A percentile compares a stretch with the other conserved stretches of the same genome.
These are phyloP conservation scores for Chaunax sp. DNA, from an alignment of 2,797 vertebrate genomes.

Conservation along the genomic window DNA sequence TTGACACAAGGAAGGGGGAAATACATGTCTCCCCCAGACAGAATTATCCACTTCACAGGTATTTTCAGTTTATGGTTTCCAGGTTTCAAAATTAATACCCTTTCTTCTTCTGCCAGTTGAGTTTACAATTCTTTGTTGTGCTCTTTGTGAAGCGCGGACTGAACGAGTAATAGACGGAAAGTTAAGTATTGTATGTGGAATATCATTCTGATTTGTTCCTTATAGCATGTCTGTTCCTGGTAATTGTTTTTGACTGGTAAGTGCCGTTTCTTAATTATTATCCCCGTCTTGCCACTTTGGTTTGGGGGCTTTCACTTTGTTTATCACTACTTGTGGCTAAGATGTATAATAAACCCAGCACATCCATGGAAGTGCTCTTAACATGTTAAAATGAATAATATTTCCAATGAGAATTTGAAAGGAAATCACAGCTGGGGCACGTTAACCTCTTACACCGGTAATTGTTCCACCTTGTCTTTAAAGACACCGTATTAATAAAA, in stretches of 20 bases:
- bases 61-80: slow-evolving; percentile 80
- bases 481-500: slow-evolving; percentile 68
- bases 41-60: slow-evolving; percentile 85
- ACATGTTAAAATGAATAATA: slow-evolving; percentile 74
- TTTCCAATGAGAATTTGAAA: slow-evolving; percentile 68
- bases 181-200: slow-evolving; percentile 51
- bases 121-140: slow-evolving; percentile 73
- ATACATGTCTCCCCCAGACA: slow-evolving; percentile 77
- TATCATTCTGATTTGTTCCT: slow-evolving; percentile 52
- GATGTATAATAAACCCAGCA: slow-evolving; percentile 55
- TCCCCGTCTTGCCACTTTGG: slow-evolving; percentile 59
- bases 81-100: slow-evolving; percentile 79
- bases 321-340: slow-evolving; percentile 57
- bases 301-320: slow-evolving; percentile 63
- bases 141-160: slow-evolving; percentile 55
- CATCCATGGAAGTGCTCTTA: slow-evolving; percentile 51
- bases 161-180: slow-evolving; percentile 35
- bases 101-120: slow-evolving; percentile 76
- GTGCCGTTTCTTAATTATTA: slow-evolving; percentile 64
- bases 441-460: slow-evolving; percentile 79
- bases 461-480: slow-evolving; percentile 72
- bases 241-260: slow-evolving; percentile 55
- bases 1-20: slow-evolving; percentile 81
- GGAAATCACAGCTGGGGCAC: slow-evolving; percentile 63
- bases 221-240: slow-evolving; percentile 50